Conservation (phyloP, 1,140 invertebrate genomes). For the Sipha flava region DNA sequence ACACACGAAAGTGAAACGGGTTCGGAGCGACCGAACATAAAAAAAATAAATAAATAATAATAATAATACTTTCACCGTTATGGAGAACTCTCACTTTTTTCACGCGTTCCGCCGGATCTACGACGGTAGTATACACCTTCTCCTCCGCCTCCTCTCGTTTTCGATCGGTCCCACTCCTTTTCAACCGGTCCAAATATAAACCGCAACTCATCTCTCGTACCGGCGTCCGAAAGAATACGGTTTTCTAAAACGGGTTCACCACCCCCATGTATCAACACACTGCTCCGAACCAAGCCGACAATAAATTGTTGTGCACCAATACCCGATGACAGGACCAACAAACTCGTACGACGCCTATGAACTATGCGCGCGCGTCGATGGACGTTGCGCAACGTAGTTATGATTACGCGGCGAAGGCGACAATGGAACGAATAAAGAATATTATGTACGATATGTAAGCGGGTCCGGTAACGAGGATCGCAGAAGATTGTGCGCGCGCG, state of each 20-base stretch:
- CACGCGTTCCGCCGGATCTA: neutral
- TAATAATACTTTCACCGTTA: conserved; percentile 21
- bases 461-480: too few relatives aligned
- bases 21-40: neutral
- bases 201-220: too few relatives aligned
- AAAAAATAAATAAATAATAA: neutral
- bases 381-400: neutral
- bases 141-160: neutral
- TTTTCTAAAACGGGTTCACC: too few relatives aligned
- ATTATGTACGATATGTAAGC: neutral
- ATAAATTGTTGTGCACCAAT: too few relatives aligned
- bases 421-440: neutral
- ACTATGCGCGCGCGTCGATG: neutral
- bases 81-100: conserved; percentile 29
- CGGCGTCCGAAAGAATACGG: too few relatives aligned
- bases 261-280: too few relatives aligned
- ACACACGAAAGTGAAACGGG: conserved; percentile 26
- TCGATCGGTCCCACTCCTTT: too few relatives aligned
- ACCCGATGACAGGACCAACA: too few relatives aligned
- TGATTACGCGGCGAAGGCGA: neutral
- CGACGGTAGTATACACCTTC: neutral
- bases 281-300: too few relatives aligned
- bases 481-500: too few relatives aligned
- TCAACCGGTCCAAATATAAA: too few relatives aligned
- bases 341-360: too few relatives aligned